Percentiles rank a stretch among this genome's conserved stretches.
Evolutionary conservation across 2,797 vertebrate species (phyloP).

Genomic region (Anolis apletophallus): DNA sequence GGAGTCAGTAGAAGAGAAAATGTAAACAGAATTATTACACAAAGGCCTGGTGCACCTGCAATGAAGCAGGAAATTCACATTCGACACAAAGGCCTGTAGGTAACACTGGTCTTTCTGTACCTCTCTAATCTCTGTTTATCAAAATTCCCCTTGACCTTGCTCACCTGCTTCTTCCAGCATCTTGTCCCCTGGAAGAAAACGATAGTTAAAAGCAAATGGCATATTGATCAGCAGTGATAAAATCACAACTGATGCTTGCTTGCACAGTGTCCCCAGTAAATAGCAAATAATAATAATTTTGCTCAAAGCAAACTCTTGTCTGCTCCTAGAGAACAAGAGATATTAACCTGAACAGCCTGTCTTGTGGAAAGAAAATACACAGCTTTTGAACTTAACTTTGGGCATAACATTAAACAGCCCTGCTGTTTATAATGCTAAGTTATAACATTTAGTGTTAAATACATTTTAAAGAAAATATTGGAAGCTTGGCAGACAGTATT

Average conservation of each 20-base stretch:
- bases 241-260: not conserved
- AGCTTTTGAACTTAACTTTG: conserved; percentile 1
- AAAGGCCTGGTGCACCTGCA: conserved; percentile 34
- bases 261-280: not conserved
- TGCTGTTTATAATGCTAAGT: not conserved
- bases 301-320: not conserved
- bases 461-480: not conserved
- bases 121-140: conserved; percentile 40
- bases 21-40: conserved; percentile 50
- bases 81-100: conserved; percentile 30
- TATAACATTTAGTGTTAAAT: not conserved
- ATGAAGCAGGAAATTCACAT: conserved; percentile 48
- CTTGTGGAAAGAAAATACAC: not conserved
- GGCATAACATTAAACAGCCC: not conserved
- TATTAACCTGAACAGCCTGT: not conserved
- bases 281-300: conserved; percentile 22
- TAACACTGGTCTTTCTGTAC: conserved; percentile 24
- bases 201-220: not conserved
- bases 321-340: not conserved
- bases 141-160: conserved; percentile 29
- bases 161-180: conserved; percentile 31
- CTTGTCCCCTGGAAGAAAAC: not conserved
- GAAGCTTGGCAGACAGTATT: not conserved
- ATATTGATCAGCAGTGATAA: not conserved
- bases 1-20: conserved; percentile 41